A percentile compares a stretch with the other conserved stretches of the same genome.
Conservation (phyloP, 2,888 invertebrate genomes). For the Eubasilissa splendida region DNA sequence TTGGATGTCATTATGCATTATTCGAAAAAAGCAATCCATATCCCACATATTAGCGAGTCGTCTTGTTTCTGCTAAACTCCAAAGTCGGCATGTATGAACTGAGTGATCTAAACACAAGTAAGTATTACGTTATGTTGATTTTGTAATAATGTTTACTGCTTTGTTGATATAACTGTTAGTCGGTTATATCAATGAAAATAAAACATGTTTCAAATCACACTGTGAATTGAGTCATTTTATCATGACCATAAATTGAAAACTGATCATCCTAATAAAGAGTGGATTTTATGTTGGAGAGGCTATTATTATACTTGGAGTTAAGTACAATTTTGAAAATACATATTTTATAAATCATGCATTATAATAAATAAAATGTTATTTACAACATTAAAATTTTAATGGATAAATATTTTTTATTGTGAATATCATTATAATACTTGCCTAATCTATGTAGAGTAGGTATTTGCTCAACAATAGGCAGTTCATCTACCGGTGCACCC, state of each 20-base stretch:
- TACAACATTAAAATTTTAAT: too few species aligned
- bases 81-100: slow-evolving; percentile 84
- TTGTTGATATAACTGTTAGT: too few species aligned
- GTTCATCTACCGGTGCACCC: slow-evolving; percentile 81
- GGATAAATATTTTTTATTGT: neutral
- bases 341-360: too few species aligned
- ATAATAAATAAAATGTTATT: too few species aligned
- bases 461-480: slow-evolving; percentile 88
- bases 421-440: neutral
- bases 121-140: slow-evolving; percentile 4
- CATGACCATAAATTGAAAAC: too few species aligned
- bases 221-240: too few species aligned
- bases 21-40: slow-evolving; percentile 81
- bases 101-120: slow-evolving; percentile 77
- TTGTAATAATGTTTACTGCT: neutral
- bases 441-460: slow-evolving; percentile 82
- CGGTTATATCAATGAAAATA: too few species aligned
- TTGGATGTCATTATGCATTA: slow-evolving; percentile 78
- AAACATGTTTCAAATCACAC: too few species aligned
- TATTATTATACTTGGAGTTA: too few species aligned
- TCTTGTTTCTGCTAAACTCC: slow-evolving; percentile 83
- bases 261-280: too few species aligned
- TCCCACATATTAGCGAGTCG: slow-evolving; percentile 83
- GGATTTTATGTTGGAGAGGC: too few species aligned
- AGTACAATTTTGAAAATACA: too few species aligned